These are phyloP conservation scores for Polydrusus cervinus DNA, from an alignment of 2,888 invertebrate species.

Conservation along the genomic window DNA sequence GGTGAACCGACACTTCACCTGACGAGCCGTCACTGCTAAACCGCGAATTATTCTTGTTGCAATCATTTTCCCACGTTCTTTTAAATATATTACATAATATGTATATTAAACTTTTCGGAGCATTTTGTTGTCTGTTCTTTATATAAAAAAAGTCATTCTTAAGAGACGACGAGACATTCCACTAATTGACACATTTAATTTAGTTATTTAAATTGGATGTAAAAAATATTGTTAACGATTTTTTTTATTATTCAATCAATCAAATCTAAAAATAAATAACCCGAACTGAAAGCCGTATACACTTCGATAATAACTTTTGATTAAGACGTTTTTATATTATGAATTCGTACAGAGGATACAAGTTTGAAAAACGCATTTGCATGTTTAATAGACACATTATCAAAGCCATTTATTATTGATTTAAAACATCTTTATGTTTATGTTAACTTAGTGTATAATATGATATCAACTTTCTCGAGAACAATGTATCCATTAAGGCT, in stretches of 20 bases:
- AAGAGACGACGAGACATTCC: too few species aligned
- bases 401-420: not conserved
- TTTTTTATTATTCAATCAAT: constrained; percentile 8
- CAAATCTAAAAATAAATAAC: not conserved
- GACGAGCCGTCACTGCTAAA: too few species aligned
- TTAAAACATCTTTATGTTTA: not conserved
- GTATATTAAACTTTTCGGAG: too few species aligned
- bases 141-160: not conserved
- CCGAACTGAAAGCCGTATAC: not conserved
- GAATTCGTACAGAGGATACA: not conserved
- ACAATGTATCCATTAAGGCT: too few species aligned
- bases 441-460: too few species aligned
- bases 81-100: too few species aligned
- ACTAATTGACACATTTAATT: constrained; percentile 1
- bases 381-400: constrained; percentile 6
- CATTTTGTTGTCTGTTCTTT: too few species aligned
- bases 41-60: too few species aligned
- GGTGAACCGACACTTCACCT: too few species aligned
- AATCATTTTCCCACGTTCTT: too few species aligned
- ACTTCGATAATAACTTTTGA: not conserved
- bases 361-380: not conserved
- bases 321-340: not conserved
- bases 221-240: not conserved
- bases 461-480: too few species aligned
- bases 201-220: not conserved